Evolutionary conservation across 2,888 invertebrate species (phyloP).

Genomic region (Tenodera sinensis): DNA sequence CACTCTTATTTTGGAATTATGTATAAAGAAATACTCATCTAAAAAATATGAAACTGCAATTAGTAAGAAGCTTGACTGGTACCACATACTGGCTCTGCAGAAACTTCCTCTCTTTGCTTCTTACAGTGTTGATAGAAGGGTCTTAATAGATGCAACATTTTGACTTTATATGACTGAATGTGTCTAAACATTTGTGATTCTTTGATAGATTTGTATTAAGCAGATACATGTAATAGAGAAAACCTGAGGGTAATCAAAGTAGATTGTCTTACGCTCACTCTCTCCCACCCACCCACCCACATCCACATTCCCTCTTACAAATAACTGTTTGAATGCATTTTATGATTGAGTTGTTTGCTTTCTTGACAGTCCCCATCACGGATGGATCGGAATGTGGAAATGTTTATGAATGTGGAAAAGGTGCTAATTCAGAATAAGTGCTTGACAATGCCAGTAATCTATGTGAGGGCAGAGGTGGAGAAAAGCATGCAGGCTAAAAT

Average conservation of each 20-base stretch:
- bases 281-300: background rate
- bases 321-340: background rate
- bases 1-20: too few relatives aligned
- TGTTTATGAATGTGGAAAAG: slow-evolving; percentile 88
- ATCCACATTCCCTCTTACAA: background rate
- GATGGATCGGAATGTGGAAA: slow-evolving; percentile 87
- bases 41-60: too few relatives aligned
- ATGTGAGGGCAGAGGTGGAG: slow-evolving; percentile 80
- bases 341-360: background rate
- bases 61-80: too few relatives aligned
- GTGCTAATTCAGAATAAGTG: slow-evolving; percentile 77
- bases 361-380: slow-evolving; percentile 77
- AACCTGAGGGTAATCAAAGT: background rate
- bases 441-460: slow-evolving; percentile 74
- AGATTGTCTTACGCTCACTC: background rate
- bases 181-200: too few relatives aligned
- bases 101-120: too few relatives aligned
- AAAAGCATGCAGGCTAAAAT: slow-evolving; percentile 73
- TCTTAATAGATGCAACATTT: too few relatives aligned
- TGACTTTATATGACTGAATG: too few relatives aligned
- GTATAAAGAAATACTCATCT: too few relatives aligned
- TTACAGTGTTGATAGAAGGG: too few relatives aligned
- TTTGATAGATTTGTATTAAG: too few relatives aligned
- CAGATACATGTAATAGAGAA: background rate
- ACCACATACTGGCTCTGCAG: too few relatives aligned